Base-by-base conservation (phyloP, 2,888 invertebrate genomes). In the Phengaris arion region DNA sequence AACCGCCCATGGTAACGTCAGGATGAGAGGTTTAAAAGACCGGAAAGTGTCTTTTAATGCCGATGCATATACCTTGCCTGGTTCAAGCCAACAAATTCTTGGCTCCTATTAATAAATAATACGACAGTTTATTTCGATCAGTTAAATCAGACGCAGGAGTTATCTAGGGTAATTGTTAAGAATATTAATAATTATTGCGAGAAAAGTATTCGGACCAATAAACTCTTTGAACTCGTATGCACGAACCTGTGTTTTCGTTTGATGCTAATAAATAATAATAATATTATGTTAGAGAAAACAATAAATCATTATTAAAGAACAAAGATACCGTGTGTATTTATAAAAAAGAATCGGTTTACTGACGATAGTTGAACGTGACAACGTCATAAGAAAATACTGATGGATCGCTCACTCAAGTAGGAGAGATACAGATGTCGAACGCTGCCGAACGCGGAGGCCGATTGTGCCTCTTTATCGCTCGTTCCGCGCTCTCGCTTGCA, bases 251-350 rank as follows among this genome's bases (percentile, higher is more conserved):
- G 64, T 45, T 64, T 64, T 52, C 12, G 64, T 64, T 64, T 64
- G 12, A 64, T 64, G 64, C 13, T 45, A 64, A 64, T 64, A 12
- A 64, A 64, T 64, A 59, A 22, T 22, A 59, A 22, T 64, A 59
- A 22, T 22, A 59, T 10, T 64, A 64, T 12, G 64, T 64, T 12
- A 35, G 12, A 2, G 35, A 35, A 64, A 45, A 35, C 35, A 64
- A 64, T 35, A 64, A 64, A 35, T 64, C 35, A 12, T 64, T 59
- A 15, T 22, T 12, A 64, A 64, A 64, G 64, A 64, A 64, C 64
- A 64, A 64, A 64, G 64, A 13, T 64, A 64, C 35, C 10, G 22
- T 59, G 10, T 59, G 5, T 59, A 22, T 35, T 35, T 4, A 35
- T 35, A 35, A 35, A n/a, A n/a, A n/a, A n/a, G n/a, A n/a, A n/a